These are phyloP conservation scores for Pelosia muscerda DNA, from an alignment of 2,888 invertebrate genomes.

Conservation along the genomic window DNA sequence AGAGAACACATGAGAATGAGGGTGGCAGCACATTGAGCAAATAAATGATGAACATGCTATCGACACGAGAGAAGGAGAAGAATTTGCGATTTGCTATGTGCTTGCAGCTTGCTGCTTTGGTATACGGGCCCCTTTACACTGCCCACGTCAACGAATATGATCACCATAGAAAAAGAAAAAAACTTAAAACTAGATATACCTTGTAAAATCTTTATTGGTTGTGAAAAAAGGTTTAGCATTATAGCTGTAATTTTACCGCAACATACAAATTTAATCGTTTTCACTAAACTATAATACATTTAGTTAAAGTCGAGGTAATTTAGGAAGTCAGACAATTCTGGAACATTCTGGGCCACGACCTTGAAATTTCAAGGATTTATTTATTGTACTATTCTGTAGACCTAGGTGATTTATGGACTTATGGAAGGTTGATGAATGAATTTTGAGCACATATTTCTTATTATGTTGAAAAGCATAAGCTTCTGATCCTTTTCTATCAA, in stretches of 20 bases:
- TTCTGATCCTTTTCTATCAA: no score
- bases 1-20: no score
- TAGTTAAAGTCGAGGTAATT: slow-evolving; percentile 45
- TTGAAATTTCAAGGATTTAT: slow-evolving; percentile 16
- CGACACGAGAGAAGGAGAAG: no score
- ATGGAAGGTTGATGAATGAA: not conserved
- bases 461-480: not conserved
- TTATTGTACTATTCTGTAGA: slow-evolving; percentile 11
- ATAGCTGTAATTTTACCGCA: slow-evolving; percentile 44
- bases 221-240: slow-evolving; percentile 29
- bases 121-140: no score
- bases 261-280: slow-evolving; percentile 44
- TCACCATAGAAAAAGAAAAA: no score
- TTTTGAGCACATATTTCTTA: not conserved
- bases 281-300: slow-evolving; percentile 45
- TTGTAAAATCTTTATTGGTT: slow-evolving; percentile 44
- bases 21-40: no score
- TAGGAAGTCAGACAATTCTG: slow-evolving; percentile 38
- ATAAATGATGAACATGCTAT: no score
- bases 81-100: no score
- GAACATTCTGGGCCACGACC: slow-evolving; percentile 18
- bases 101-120: no score
- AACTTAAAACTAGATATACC: not conserved
- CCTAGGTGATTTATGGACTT: slow-evolving; percentile 3
- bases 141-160: no score